Evolutionary conservation across 2,888 invertebrate genomes (phyloP), one percentile per base, ranked within the genome.

Genomic region (Drosophila nr. perissopoda): DNA sequence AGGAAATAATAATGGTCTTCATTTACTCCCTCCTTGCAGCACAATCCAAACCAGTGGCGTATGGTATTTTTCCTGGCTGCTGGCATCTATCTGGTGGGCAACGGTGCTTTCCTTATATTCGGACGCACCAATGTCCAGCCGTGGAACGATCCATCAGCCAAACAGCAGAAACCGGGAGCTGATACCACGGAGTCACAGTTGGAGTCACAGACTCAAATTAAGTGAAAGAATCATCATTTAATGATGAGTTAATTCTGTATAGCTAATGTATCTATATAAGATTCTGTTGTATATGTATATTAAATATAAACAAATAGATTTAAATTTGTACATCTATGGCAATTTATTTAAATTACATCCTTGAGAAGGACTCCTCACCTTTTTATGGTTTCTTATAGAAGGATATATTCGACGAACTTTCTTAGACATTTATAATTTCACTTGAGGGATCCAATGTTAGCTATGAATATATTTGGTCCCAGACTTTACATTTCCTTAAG

Each of bases 11-110:
- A 8, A 40, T 45, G 11, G 1, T 34, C 7, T 7, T 42, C n/a
- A 10, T 11, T 40, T 3, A 33, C 59, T 36, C 59, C 61, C 4
- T 51, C 21, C 58, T 93, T 91, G 21, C 93, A 97, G 96, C 93
- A 92, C n/a, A 93, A 96, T 81, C 94, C 94, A 0, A 73, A 91
- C 3, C 95, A 96, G 89, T 97, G 97, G 97, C 94, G 95, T 54
- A 94, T 94, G 59, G 95, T 97, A 16, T 97, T 97, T 93, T 96
- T 95, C 91, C 93, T 96, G 10, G 95, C 97, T 0, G 95, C 96
- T 1, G 95, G 93, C n/a, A 93, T 96, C 25, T 97, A 96, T 87
- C 94, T 96, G 71, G 91, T 95, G 58, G 95, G 96, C n/a, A 96
- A 96, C 89, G 90, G 95, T 31, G 94, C 96, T 78, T 97, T 96